These are phyloP conservation scores for Epinephelus lanceolatus DNA, from an alignment of 2,113 vertebrate species.

Conservation along the genomic window DNA sequence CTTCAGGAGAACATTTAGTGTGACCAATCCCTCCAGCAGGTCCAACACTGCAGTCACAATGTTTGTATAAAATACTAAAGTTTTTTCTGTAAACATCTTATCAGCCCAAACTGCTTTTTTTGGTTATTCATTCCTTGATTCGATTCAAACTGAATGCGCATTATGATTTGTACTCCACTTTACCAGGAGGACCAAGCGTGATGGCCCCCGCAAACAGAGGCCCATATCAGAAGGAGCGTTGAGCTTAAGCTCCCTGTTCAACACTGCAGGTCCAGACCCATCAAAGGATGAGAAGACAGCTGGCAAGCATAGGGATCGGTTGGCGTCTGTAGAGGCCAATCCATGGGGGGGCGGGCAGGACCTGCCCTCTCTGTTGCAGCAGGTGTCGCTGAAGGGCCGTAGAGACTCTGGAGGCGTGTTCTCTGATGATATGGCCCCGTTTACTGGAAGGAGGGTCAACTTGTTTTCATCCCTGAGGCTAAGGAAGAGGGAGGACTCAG, in stretches of 20 bases:
- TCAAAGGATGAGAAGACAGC: conserved; percentile 2
- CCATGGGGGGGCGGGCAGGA: conserved; percentile 66
- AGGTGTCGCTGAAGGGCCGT: conserved; percentile 68
- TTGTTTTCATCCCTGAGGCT: conserved; percentile 84
- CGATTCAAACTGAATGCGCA: neutral
- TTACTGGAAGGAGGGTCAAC: conserved; percentile 71
- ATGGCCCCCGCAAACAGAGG: conserved; percentile 50
- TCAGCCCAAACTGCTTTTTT: neutral
- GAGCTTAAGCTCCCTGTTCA: conserved; percentile 58
- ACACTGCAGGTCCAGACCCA: neutral
- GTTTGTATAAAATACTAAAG: conserved; percentile 46
- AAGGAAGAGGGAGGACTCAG: conserved; percentile 64
- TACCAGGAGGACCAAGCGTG: conserved; percentile 60
- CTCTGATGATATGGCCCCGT: conserved; percentile 56
- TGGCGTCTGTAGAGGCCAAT: conserved; percentile 22
- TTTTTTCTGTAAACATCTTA: neutral
- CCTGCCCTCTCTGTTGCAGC: conserved; percentile 78
- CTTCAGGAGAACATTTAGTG: conserved; percentile 78
- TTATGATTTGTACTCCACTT: neutral
- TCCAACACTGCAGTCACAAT: conserved; percentile 61
- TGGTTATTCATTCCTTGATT: neutral
- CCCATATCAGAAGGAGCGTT: conserved; percentile 79
- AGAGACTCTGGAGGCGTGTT: conserved; percentile 57
- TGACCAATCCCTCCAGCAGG: conserved; percentile 46
- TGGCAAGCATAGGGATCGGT: neutral